These are phyloP conservation scores for Ibidorhyncha struthersii DNA, from an alignment of 2,113 vertebrate genomes.

Conservation along the genomic window DNA sequence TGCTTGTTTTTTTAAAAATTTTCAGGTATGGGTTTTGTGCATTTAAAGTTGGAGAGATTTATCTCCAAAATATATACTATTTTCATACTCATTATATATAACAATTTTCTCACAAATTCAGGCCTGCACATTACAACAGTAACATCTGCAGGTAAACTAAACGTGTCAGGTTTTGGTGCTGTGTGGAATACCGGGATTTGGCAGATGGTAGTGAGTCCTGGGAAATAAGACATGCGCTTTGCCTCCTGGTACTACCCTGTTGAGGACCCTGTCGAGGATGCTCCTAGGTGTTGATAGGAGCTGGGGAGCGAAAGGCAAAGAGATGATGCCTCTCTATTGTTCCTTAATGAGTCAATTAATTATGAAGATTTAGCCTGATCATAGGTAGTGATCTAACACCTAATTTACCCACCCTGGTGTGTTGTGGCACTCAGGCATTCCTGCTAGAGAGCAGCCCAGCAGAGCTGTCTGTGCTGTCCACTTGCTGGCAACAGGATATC, in stretches of 20 bases:
- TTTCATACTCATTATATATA: neutral
- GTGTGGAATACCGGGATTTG: neutral
- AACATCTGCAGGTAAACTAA: neutral
- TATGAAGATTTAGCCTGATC: neutral
- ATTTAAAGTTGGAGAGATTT: neutral
- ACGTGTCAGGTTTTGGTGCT: neutral
- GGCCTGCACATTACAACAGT: neutral
- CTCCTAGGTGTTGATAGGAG: neutral
- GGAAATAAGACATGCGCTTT: neutral
- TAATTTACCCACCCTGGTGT: neutral
- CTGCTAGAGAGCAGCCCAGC: neutral
- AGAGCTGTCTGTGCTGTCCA: neutral
- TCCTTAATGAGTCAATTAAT: neutral
- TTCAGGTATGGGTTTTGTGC: neutral
- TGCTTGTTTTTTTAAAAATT: neutral
- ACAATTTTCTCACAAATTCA: neutral
- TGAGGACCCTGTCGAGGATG: neutral
- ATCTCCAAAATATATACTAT: neutral
- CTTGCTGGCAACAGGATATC: neutral
- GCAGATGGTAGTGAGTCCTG: neutral
- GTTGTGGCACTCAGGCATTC: neutral
- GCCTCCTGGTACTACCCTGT: neutral
- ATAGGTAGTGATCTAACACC: neutral
- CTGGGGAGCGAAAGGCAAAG: neutral
- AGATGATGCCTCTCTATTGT: neutral